Evolutionary conservation across 2,113 vertebrate species (phyloP).

Genomic region (Neogobius melanostomus): DNA sequence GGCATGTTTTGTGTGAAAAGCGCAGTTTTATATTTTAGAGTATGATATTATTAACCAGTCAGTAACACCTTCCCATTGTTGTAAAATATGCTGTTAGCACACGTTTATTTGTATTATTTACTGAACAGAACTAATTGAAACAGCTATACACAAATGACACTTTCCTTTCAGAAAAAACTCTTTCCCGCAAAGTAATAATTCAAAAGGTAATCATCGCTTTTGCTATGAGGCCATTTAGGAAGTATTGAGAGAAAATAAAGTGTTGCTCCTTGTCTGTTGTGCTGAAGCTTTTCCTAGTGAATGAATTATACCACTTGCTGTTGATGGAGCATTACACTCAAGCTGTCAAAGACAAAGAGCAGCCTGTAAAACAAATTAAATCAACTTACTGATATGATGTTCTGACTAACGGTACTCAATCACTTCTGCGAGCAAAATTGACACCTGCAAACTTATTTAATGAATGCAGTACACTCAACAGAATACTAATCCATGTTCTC

Average conservation of each 20-base stretch:
- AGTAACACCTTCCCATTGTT: constrained; percentile 2
- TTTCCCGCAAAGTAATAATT: constrained; percentile 29
- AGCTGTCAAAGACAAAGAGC: constrained; percentile 49
- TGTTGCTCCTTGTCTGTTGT: constrained; percentile 40
- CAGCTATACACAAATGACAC: constrained; percentile 8
- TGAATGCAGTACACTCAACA: constrained; percentile 16
- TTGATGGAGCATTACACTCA: constrained; percentile 46
- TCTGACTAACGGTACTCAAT: constrained; percentile 45
- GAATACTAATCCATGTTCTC: constrained; percentile 16
- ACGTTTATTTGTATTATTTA: constrained; percentile 20
- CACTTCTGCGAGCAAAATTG: constrained; percentile 27
- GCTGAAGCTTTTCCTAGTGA: constrained; percentile 22
- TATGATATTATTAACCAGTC: constrained; percentile 14
- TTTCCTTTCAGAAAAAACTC: constrained; percentile 30
- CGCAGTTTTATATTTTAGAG: constrained; percentile 11
- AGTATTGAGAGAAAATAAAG: constrained; percentile 39
- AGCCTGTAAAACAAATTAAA: constrained; percentile 54
- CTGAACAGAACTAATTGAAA: constrained; percentile 15
- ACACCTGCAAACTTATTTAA: constrained; percentile 28
- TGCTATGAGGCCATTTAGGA: constrained; percentile 36
- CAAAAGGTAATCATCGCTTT: constrained; percentile 33
- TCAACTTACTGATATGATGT: constrained; percentile 49
- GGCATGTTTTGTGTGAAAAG: constrained; percentile 31
- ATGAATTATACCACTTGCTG: constrained; percentile 44
- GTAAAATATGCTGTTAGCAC: constrained; percentile 6